Base-by-base conservation (phyloP, 2,888 invertebrate species). In the Adineta ricciae region DNA sequence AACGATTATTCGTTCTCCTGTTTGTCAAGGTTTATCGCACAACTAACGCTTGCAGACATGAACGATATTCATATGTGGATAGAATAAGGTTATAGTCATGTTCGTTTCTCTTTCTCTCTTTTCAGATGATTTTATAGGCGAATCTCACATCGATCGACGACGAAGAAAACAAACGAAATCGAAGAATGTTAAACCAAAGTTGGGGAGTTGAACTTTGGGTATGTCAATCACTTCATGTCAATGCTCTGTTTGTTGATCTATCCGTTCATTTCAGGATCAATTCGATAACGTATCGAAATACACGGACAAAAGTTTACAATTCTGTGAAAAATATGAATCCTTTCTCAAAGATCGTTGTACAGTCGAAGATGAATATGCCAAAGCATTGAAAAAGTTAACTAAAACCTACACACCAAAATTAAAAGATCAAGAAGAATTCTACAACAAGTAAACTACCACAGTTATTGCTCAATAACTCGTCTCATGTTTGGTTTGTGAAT, bases 301-400 rank as follows among this genome's bases (percentile, higher is more conserved):
- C 92, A 97, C 98, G 88, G 94, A 95, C 90, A 96, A 96, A 92
- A 98, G 98, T 90, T 96, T 99, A 88, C 97, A 98, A 89, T 97
- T 97, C 92, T 93, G 97, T 92, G 98, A 99, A 91, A 94, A 94
- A 92, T 96, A 95, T 92, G 95, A 96, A 88, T 95, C 94, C 92
- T 98, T 97, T 90, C 94, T 97, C 87, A 94, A 95, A 89, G 97
- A 98, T 90, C 92, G 98, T 90, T 95, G 96, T 91, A 93, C 94
- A 88, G 97, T 98, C 91, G 98, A 99, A 93, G 93, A 94, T 89
- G 97, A 97, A 92, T 99, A 98, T 93, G 98, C 98, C 88, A 93
- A 88, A 83, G 78, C 78, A 78, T 41, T 78, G n/a, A 83, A 83
- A 83, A 82, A 84, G 49, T 83, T 86, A 24, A 86, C 56, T 2